Base-by-base conservation (phyloP, 92 coral and sea anemone species). In the Parazoanthus swiftii region DNA sequence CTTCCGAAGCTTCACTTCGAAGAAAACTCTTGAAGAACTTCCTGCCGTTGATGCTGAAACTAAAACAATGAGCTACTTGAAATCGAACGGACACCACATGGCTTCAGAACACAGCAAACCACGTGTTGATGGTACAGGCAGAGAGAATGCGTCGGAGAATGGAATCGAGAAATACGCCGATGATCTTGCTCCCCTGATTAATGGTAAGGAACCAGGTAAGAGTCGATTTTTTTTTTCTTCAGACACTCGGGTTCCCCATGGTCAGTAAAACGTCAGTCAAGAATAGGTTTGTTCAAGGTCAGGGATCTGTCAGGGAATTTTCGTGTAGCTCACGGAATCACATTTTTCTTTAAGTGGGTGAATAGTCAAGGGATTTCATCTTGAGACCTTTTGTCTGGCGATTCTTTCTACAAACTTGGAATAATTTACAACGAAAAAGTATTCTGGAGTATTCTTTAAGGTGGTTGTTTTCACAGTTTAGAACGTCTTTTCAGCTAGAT, bases 1-100 rank as follows among this genome's bases (percentile, higher is more conserved):
- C 0, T 88, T 77, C 50, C 78, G 74, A 23, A 37, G 81, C 4
- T 85, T 54, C 63, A 67, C 79, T 5, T 86, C 85, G 16, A 74
- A 78, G 39, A 94, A 85, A 18, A 81, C 85, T 37, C 89, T 97
- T 66, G 99, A 95, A 65, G 93, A 91, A 82, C 88, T 97, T 72
- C 99, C 99, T 3, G 95, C 96, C 5, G 96, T 95, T 38, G 99
- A 97, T 77, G 73, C 98, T 0, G 88, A 86, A 29, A 93, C 91
- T 68, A 97, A 95, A 82, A 93, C 98, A 37, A 85, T 95, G 48
- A 95, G 94, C 80, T 97, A 97, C 84, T 90, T 97, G 15, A 92
- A 72, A 56, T 87, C 94, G 65, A 96, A 97, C 76, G 99, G 99
- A 0, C 84, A 91, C 80, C 92, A 91, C 80, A 80, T 93, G 50